Evolutionary conservation across 2,888 invertebrate species (phyloP).

Genomic region (Alitta virens): DNA sequence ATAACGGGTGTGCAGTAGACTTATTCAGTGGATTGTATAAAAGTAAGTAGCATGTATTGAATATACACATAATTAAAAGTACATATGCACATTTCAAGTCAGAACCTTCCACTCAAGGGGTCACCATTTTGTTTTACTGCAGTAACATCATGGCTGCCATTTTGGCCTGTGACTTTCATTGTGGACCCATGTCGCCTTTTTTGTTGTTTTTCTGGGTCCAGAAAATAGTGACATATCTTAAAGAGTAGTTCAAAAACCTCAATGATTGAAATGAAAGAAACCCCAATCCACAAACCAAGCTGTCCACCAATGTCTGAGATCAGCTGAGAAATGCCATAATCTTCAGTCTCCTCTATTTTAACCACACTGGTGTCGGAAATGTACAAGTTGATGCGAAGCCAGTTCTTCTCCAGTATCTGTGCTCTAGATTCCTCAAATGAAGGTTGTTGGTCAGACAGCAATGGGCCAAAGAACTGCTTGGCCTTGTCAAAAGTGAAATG

Average conservation of each 20-base stretch:
- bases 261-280: slow-evolving; percentile 12
- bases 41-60: too few species aligned
- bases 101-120: too few species aligned
- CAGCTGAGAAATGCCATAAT: slow-evolving; percentile 13
- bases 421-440: background rate
- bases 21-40: too few species aligned
- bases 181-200: too few species aligned
- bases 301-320: slow-evolving; percentile 17
- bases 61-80: too few species aligned
- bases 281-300: slow-evolving; percentile 18
- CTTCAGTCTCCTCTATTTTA: slow-evolving; percentile 13
- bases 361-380: slow-evolving; percentile 44
- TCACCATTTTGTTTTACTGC: too few species aligned
- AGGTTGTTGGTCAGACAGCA: background rate
- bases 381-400: slow-evolving; percentile 46
- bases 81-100: too few species aligned
- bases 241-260: slow-evolving; percentile 11
- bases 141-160: too few species aligned
- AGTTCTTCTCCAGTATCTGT: slow-evolving; percentile 31
- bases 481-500: slow-evolving; percentile 1
- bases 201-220: background rate
- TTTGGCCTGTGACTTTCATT: too few species aligned
- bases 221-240: background rate
- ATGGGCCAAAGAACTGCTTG: slow-evolving; percentile 1
- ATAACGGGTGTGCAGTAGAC: too few species aligned